Evolutionary conservation across 2,797 vertebrate genomes (phyloP).

Genomic region (Sciaenops ocellatus): DNA sequence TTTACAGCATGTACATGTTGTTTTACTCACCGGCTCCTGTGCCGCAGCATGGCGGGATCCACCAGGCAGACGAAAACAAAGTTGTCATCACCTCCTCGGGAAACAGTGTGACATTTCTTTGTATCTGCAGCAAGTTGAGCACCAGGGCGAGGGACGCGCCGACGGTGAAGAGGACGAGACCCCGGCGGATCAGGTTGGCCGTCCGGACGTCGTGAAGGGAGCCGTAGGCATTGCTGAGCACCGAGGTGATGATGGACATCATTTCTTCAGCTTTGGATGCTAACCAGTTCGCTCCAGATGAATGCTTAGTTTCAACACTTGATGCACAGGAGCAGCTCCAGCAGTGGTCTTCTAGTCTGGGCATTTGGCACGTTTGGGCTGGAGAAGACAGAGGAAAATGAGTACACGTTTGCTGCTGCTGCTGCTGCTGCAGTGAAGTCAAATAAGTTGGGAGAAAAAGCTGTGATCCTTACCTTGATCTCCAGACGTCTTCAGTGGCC

Average conservation of each 20-base stretch:
- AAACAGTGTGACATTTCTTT: constrained; percentile 94
- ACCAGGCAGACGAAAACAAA: constrained; percentile 97
- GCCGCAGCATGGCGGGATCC: constrained; percentile 97
- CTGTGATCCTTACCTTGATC: constrained; percentile 71
- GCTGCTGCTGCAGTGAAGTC: background rate
- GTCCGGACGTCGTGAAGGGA: constrained; percentile 85
- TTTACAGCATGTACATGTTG: too few relatives aligned
- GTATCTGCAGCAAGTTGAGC: constrained; percentile 97
- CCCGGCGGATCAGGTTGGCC: constrained; percentile 90
- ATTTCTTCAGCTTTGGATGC: constrained; percentile 87
- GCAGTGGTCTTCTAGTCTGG: constrained; percentile 89
- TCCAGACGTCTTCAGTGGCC: constrained; percentile 64
- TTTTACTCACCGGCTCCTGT: constrained; percentile 94
- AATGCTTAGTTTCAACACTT: constrained; percentile 74
- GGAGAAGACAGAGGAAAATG: background rate
- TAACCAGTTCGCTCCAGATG: constrained; percentile 78
- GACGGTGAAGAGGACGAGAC: constrained; percentile 94
- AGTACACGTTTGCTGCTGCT: background rate
- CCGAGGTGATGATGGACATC: constrained; percentile 86
- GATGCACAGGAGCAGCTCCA: constrained; percentile 91
- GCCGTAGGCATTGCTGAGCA: constrained; percentile 81
- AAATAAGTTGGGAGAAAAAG: background rate
- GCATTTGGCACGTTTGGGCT: constrained; percentile 86
- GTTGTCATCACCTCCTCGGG: constrained; percentile 96
- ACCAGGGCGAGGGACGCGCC: constrained; percentile 95